Base-by-base conservation (phyloP, 53 echinoderm and acorn worm genomes). In the Temnopleurus reevesii region DNA sequence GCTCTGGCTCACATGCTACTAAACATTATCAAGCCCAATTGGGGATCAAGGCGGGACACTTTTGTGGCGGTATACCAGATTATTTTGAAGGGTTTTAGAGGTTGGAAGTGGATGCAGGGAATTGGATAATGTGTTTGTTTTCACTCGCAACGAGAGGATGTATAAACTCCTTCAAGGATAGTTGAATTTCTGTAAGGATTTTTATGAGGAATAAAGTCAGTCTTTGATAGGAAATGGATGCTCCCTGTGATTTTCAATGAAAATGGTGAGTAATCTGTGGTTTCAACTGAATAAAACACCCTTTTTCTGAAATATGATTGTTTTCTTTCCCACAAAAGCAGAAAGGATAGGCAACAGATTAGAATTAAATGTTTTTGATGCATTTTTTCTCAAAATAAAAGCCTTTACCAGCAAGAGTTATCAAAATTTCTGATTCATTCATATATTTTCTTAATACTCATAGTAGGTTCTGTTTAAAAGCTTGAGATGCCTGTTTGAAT, bases 41-140 rank as follows among this genome's bases (percentile, higher is more conserved):
- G 36, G 36, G 38, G 71, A 71, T 41, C 71, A 8, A 5, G 21
- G 71, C 34, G 36, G 71, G 41, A 41, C 36, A 71, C 63, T 71
- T 71, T n/a, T 41, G 18, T 18, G 21, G 71, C 41, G 71, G 71
- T 41, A 5, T 19, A 41, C 8, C 3, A n/a, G 43, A 0, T 38
- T 71, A 21, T 71, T 71, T 18, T n/a, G 71, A 38, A n/a, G 38
- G 41, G 43, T 71, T 19, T 71, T n/a, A n/a, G 41, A 41, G n/a
- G 43, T 36, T 19, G 15, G 36, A n/a, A 15, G 43, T 71, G 71
- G 71, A 41, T 71, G 71, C 21, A 41, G 36, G 71, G 71, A 38
- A 71, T 71, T n/a, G 41, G 71, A 41, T 71, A 38, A 71, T 71
- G 7, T 41, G 71, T 71, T 71, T 41, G 41, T 71, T 71, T 71